phyloP scores from a whole-genome alignment of 2,113 vertebrate species.

The Protobothrops mucrosquamatus region DNA sequence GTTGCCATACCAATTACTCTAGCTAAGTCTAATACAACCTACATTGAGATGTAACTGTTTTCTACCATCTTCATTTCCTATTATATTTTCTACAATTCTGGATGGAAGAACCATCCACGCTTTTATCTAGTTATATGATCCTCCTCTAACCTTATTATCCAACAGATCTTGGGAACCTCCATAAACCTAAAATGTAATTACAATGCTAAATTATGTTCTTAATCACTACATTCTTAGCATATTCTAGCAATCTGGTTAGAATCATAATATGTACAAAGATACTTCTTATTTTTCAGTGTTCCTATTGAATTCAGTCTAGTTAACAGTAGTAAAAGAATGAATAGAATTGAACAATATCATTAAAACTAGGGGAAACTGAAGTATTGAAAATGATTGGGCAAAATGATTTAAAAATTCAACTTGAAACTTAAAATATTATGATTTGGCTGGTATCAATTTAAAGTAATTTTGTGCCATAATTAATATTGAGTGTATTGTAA shows the following conservation, averaged over 20 bases:
- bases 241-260: neutral
- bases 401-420: neutral
- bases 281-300: neutral
- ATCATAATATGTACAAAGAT: neutral
- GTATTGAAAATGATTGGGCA: neutral
- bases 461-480: neutral
- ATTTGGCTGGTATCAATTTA: neutral
- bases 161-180: neutral
- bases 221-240: neutral
- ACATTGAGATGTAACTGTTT: neutral
- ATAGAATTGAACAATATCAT: neutral
- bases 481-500: neutral
- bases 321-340: neutral
- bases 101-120: neutral
- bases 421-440: neutral
- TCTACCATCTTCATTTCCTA: neutral
- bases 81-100: neutral
- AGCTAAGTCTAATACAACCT: neutral
- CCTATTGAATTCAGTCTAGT: neutral
- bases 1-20: neutral
- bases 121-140: neutral
- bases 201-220: neutral
- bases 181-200: neutral
- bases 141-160: neutral
- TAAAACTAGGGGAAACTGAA: neutral